Evolutionary conservation across 2,797 vertebrate genomes (phyloP).

Genomic region (Pogoniulus pusillus): DNA sequence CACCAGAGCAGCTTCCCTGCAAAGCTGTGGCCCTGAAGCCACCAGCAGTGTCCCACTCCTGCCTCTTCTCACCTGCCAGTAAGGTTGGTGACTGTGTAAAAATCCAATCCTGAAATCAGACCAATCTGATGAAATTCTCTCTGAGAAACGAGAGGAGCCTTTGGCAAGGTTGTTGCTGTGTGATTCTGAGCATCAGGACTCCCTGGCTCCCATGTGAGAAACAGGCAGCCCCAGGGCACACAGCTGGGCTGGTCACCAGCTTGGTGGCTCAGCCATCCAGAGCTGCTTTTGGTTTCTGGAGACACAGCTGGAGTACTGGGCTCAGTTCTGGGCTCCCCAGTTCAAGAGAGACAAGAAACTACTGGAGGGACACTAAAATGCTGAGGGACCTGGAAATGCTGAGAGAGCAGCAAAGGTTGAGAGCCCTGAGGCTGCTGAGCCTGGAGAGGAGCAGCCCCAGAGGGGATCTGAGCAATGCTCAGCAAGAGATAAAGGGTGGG

Average conservation of each 20-base stretch:
- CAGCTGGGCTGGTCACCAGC: neutral
- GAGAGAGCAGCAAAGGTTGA: no score
- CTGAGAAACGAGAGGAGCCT: neutral
- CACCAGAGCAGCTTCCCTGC: neutral
- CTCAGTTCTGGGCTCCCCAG: no score
- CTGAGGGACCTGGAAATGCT: no score
- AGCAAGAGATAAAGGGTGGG: no score
- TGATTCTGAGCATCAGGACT: rapidly evolving
- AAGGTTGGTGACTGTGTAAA: neutral
- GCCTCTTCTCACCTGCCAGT: neutral
- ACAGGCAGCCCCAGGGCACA: neutral
- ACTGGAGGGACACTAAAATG: no score
- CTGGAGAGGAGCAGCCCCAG: no score
- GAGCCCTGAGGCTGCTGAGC: no score
- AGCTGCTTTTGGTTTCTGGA: neutral
- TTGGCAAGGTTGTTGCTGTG: neutral
- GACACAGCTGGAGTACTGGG: no score
- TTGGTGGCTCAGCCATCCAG: neutral
- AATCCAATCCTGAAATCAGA: neutral
- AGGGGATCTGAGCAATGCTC: no score
- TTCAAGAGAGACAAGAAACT: no score
- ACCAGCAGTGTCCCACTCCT: neutral
- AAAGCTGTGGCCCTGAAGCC: neutral
- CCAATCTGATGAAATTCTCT: neutral
- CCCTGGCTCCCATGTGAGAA: neutral